Evolutionary conservation across 1,140 invertebrate species (phyloP).

Genomic region (Cecropterus lyciades): DNA sequence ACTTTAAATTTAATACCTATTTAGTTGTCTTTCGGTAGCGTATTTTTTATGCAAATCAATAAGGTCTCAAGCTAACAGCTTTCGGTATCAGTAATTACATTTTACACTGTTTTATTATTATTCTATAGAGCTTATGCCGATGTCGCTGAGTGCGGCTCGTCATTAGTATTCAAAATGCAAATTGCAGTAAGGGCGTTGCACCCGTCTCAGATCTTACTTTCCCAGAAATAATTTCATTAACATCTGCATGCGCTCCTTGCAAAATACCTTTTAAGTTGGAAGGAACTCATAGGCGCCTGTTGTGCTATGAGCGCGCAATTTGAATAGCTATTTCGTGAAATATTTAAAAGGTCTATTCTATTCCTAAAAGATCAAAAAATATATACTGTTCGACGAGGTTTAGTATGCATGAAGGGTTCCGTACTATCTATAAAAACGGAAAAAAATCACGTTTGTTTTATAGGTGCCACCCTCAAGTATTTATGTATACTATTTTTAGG

Average conservation of each 20-base stretch:
- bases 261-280: slow-evolving; percentile 56
- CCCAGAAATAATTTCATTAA: slow-evolving; percentile 79
- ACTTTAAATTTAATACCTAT: slow-evolving; percentile 26
- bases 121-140: slow-evolving; percentile 57
- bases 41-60: slow-evolving; percentile 56
- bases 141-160: slow-evolving; percentile 61
- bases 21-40: slow-evolving; percentile 21
- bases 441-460: too few relatives aligned
- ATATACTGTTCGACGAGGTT: too few relatives aligned
- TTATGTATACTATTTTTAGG: too few relatives aligned
- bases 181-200: slow-evolving; percentile 70
- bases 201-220: slow-evolving; percentile 74
- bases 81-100: slow-evolving; percentile 65
- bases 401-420: too few relatives aligned
- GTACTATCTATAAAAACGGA: too few relatives aligned
- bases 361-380: too few relatives aligned
- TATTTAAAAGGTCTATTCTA: too few relatives aligned
- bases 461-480: too few relatives aligned
- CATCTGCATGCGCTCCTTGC: slow-evolving; percentile 66
- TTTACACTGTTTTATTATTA: slow-evolving; percentile 70
- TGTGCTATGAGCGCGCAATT: background rate
- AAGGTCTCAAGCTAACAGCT: slow-evolving; percentile 59
- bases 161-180: slow-evolving; percentile 79
- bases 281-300: slow-evolving; percentile 43
- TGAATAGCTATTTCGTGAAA: background rate